These are phyloP conservation scores for Nymphalis io DNA, from an alignment of 1,140 invertebrate species.

Conservation along the genomic window DNA sequence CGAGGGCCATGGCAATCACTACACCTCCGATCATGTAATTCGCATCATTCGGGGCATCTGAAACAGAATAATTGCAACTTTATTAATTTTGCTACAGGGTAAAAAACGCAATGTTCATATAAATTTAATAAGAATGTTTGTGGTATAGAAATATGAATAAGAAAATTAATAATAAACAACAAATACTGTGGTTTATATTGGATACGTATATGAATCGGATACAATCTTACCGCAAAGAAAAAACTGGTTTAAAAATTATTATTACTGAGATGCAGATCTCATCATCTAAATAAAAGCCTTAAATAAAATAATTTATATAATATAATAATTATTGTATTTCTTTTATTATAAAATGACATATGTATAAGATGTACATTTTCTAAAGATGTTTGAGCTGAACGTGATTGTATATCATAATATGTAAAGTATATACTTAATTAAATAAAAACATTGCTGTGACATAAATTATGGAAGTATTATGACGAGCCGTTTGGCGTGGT, in stretches of 20 bases:
- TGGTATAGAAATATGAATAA: conserved; percentile 4
- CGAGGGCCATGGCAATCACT: conserved; percentile 88
- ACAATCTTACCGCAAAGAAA: conserved; percentile 5
- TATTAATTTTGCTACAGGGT: neutral
- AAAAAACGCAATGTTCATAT: neutral
- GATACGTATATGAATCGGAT: neutral
- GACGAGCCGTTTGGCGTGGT: no score
- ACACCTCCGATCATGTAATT: conserved; percentile 90
- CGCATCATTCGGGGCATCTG: conserved; percentile 89
- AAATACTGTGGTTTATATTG: conserved; percentile 8
- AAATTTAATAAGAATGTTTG: neutral
- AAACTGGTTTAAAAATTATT: conserved; percentile 8
- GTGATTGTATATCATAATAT: no score
- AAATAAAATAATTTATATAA: neutral
- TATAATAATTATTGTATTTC: no score
- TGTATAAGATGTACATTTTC: no score
- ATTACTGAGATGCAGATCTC: neutral
- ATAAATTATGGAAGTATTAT: no score
- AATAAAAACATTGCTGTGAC: no score
- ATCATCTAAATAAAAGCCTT: neutral
- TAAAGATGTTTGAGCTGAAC: no score
- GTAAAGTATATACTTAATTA: no score
- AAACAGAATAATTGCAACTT: conserved; percentile 64
- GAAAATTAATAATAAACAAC: conserved; percentile 11
- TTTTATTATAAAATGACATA: no score